phyloP scores from a whole-genome alignment of 2,113 vertebrate species.

The Mionectes macconnelli region DNA sequence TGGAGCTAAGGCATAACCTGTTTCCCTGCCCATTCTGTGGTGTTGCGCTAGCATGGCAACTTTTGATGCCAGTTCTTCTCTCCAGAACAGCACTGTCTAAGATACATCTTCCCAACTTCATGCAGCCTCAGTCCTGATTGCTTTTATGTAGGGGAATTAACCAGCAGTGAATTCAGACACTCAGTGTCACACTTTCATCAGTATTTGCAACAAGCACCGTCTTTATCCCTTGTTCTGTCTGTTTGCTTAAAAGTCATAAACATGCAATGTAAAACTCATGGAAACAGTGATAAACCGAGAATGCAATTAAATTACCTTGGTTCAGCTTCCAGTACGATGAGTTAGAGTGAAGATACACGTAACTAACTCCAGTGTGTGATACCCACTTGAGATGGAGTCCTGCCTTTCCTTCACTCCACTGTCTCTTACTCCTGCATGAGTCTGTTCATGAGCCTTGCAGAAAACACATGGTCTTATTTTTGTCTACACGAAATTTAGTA shows the following conservation, averaged over 20 bases:
- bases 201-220: background rate
- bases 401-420: background rate
- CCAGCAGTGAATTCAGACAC: background rate
- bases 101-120: background rate
- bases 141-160: background rate
- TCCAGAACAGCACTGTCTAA: background rate
- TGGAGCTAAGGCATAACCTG: background rate
- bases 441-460: background rate
- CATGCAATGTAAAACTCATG: fast-evolving
- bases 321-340: background rate
- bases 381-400: background rate
- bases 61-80: background rate
- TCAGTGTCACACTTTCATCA: background rate
- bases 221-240: background rate
- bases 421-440: background rate
- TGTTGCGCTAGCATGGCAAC: background rate
- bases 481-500: background rate
- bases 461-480: background rate
- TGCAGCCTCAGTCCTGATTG: background rate
- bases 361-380: fast-evolving
- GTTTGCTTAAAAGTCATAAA: background rate
- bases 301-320: background rate
- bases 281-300: background rate
- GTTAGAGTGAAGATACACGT: background rate
- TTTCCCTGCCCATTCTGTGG: background rate